phyloP scores from a whole-genome alignment of 2,797 vertebrate species.

The Cheirogaleus major region DNA sequence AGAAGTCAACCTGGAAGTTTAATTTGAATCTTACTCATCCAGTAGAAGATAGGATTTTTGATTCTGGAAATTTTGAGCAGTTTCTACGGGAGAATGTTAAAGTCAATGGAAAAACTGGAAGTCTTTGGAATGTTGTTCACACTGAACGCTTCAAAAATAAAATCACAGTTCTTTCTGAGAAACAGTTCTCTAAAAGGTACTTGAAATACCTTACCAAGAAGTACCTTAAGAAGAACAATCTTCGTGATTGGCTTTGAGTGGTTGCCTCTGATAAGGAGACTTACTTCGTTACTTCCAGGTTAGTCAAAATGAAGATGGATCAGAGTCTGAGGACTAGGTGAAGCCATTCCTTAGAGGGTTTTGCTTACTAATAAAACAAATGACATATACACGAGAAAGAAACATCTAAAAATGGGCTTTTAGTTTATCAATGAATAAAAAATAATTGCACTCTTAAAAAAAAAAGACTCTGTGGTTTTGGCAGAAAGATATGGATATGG shows the following conservation, averaged over 20 bases:
- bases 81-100: too few relatives aligned
- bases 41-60: too few relatives aligned
- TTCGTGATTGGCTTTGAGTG: slow-evolving; percentile 97
- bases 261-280: slow-evolving; percentile 97
- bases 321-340: slow-evolving; percentile 92
- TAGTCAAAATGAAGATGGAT: slow-evolving; percentile 96
- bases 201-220: slow-evolving; percentile 99
- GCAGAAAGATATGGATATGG: neutral
- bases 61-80: too few relatives aligned
- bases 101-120: too few relatives aligned
- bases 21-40: too few relatives aligned
- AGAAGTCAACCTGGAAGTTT: too few relatives aligned
- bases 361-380: neutral
- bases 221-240: slow-evolving; percentile 99
- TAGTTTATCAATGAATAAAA: slow-evolving; percentile 84
- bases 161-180: too few relatives aligned
- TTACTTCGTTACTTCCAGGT: slow-evolving; percentile 99
- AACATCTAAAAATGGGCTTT: slow-evolving; percentile 67
- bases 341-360: neutral
- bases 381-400: slow-evolving; percentile 47
- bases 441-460: slow-evolving; percentile 51
- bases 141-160: too few relatives aligned
- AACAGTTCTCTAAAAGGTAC: slow-evolving; percentile 85
- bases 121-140: too few relatives aligned
- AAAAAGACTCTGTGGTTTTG: too few relatives aligned